Percentiles rank a stretch among this genome's conserved stretches.
Evolutionary conservation across 2,113 vertebrate genomes (phyloP).

Genomic region (Nothoprocta pentlandii): DNA sequence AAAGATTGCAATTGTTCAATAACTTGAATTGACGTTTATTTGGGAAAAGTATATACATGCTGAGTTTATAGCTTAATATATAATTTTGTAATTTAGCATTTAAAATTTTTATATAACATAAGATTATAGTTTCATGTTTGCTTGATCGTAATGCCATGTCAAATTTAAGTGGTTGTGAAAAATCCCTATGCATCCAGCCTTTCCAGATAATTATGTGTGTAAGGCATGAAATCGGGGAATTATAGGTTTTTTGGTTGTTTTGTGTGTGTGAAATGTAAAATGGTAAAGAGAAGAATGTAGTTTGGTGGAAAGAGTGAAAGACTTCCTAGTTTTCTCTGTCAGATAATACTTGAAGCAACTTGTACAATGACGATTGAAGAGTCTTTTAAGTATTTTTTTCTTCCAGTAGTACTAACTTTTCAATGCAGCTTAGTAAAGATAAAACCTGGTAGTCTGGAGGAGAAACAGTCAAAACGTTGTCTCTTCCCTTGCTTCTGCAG

Average conservation of each 20-base stretch:
- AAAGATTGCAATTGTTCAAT: neutral
- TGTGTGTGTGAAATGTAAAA: neutral
- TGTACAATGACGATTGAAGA: neutral
- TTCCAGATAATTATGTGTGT: neutral
- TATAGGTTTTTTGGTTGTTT: neutral
- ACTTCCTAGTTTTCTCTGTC: neutral
- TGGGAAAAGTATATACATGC: neutral
- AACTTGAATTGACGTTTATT: neutral
- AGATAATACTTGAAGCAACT: neutral
- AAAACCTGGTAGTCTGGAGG: neutral
- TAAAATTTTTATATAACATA: neutral
- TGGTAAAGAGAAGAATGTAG: neutral
- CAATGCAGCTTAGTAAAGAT: rapidly evolving
- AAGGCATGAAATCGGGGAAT: neutral
- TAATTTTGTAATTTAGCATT: neutral
- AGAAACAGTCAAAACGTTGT: neutral
- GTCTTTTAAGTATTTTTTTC: neutral
- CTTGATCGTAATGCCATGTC: neutral
- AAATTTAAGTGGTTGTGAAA: neutral
- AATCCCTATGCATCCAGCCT: neutral
- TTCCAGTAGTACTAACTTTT: neutral
- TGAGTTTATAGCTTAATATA: neutral
- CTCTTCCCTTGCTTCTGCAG: neutral
- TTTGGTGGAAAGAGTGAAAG: neutral
- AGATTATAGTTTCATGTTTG: neutral